phyloP scores from a whole-genome alignment of 23 tunicate species.

The Botrylloides violaceus region DNA sequence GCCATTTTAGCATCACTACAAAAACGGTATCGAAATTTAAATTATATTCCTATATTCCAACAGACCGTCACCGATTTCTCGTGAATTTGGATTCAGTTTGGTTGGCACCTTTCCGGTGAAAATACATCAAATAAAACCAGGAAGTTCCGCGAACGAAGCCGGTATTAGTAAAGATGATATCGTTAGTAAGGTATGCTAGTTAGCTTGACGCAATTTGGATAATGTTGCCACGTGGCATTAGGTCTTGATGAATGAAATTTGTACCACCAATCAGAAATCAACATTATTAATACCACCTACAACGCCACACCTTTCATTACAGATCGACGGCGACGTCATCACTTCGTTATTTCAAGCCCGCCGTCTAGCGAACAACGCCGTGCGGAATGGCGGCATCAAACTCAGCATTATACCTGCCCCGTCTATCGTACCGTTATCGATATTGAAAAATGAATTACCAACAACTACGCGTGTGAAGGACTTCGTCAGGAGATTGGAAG shows the following conservation, averaged over 20 bases:
- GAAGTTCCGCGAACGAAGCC: conserved; percentile 44
- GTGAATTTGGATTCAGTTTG: conserved; percentile 38
- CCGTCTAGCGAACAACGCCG: conserved; percentile 33
- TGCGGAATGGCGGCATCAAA: conserved; percentile 38
- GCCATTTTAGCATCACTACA: too few species aligned
- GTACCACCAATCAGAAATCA: too few species aligned
- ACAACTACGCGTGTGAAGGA: not conserved
- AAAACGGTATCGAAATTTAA: too few species aligned
- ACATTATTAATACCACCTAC: too few species aligned
- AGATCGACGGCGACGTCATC: conserved; percentile 37
- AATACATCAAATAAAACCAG: conserved; percentile 30
- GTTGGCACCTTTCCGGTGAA: conserved; percentile 55
- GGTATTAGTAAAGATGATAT: conserved; percentile 32
- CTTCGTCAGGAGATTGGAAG: not conserved
- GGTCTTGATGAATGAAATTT: too few species aligned
- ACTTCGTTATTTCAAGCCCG: conserved; percentile 35
- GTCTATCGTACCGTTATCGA: not conserved
- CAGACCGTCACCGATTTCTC: conserved; percentile 19
- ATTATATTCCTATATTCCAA: not conserved
- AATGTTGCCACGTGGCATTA: too few species aligned
- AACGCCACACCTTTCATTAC: too few species aligned
- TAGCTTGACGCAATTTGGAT: too few species aligned
- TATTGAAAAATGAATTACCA: not conserved
- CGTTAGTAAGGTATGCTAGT: conserved; percentile 36
- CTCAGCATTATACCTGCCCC: conserved; percentile 36